phyloP scores from a whole-genome alignment of 2,888 invertebrate species.

The Anarsia innoxiella region DNA sequence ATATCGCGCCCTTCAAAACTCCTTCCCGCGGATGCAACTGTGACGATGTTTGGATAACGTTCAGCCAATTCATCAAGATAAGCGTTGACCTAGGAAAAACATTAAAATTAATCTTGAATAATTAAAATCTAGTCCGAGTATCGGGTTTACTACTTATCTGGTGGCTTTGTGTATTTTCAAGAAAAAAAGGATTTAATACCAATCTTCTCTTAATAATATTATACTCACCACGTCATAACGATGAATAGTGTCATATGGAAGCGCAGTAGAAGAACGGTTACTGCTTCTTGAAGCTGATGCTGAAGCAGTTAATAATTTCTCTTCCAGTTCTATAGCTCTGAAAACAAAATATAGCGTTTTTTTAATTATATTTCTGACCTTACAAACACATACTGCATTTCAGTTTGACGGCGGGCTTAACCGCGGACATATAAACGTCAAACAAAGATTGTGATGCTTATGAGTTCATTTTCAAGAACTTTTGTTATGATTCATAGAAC shows the following conservation, averaged over 20 bases:
- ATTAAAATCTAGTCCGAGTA: no score
- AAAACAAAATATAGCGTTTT: conserved; percentile 4
- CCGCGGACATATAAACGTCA: no score
- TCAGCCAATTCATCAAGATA: not conserved
- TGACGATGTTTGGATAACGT: not conserved
- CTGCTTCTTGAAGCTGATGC: conserved; percentile 17
- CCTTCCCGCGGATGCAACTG: conserved; percentile 57
- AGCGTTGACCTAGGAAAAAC: not conserved
- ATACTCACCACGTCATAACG: conserved; percentile 25
- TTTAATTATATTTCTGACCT: no score
- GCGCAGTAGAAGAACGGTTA: conserved; percentile 19
- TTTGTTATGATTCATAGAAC: no score
- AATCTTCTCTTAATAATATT: not conserved
- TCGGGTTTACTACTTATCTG: no score
- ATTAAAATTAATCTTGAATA: no score
- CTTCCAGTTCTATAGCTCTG: conserved; percentile 24
- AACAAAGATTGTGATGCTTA: no score
- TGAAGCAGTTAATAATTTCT: conserved; percentile 18
- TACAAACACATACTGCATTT: no score
- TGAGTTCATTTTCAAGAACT: no score
- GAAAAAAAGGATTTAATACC: no score
- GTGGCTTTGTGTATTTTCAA: no score
- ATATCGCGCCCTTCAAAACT: conserved; percentile 75
- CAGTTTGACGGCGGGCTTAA: no score
- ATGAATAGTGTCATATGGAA: conserved; percentile 25